These are phyloP conservation scores for Sylvilagus bachmani DNA, from an alignment of 2,113 vertebrate species.

Conservation along the genomic window DNA sequence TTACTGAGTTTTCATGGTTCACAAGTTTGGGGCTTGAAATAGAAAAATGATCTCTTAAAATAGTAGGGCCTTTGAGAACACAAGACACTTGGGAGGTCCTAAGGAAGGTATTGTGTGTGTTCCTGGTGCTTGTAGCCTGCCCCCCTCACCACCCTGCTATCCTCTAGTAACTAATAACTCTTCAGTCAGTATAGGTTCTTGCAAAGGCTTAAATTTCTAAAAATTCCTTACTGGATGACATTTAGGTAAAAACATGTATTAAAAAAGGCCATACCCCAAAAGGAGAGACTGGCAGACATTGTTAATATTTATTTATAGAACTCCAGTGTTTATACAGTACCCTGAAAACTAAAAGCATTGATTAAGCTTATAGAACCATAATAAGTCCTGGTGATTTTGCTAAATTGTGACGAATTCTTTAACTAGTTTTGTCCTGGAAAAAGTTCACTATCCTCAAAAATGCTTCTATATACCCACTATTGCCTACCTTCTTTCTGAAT, in stretches of 20 bases:
- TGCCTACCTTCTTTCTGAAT: slow-evolving; percentile 10
- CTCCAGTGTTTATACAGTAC: background rate
- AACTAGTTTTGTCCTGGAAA: slow-evolving; percentile 36
- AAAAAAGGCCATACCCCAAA: background rate
- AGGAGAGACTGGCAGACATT: slow-evolving; percentile 7
- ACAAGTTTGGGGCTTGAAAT: slow-evolving; percentile 47
- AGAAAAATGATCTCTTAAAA: background rate
- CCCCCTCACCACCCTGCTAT: slow-evolving; percentile 60
- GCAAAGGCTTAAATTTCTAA: slow-evolving; percentile 54
- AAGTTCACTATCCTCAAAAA: background rate
- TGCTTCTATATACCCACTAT: background rate
- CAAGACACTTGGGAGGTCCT: background rate
- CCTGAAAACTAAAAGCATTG: background rate
- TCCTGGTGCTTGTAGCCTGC: background rate
- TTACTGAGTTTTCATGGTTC: background rate
- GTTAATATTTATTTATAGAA: slow-evolving; percentile 44
- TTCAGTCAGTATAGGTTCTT: background rate
- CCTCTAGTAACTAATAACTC: slow-evolving; percentile 89
- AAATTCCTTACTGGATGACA: slow-evolving; percentile 26
- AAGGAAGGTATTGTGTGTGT: background rate
- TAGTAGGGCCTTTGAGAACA: background rate
- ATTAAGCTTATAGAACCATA: background rate
- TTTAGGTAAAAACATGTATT: slow-evolving; percentile 29
- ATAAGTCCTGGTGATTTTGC: background rate
- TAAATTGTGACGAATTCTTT: slow-evolving; percentile 23